These are phyloP conservation scores for Odontomyia ornata DNA, from an alignment of 2,888 invertebrate species.

Conservation along the genomic window DNA sequence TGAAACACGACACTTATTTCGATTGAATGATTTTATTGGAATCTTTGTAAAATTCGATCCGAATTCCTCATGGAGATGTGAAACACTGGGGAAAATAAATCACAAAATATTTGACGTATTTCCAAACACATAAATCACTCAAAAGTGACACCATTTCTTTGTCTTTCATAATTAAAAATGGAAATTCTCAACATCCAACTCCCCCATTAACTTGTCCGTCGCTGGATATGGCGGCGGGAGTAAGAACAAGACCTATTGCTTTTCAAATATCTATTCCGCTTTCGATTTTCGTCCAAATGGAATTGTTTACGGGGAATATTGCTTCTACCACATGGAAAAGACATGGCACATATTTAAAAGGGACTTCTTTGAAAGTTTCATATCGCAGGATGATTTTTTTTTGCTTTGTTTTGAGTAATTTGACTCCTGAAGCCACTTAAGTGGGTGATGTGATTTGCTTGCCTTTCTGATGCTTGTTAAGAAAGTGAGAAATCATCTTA, in stretches of 20 bases:
- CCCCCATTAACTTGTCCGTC: slow-evolving; percentile 10
- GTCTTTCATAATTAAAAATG: slow-evolving; percentile 63
- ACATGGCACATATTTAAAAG: not conserved
- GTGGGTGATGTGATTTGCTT: no score
- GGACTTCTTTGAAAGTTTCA: no score
- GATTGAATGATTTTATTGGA: slow-evolving; percentile 2
- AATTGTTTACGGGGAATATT: not conserved
- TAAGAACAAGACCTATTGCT: slow-evolving; percentile 12
- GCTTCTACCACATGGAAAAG: slow-evolving; percentile 2
- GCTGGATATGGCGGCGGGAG: not conserved
- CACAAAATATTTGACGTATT: slow-evolving; percentile 61
- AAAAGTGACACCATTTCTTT: slow-evolving; percentile 62
- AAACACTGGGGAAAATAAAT: slow-evolving; percentile 51
- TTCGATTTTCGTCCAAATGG: not conserved
- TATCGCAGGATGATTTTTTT: no score
- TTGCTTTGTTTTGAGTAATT: no score
- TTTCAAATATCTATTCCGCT: slow-evolving; percentile 14
- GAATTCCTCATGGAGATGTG: not conserved
- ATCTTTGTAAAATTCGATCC: slow-evolving; percentile 8
- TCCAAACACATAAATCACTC: slow-evolving; percentile 64
- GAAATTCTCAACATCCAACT: slow-evolving; percentile 46
- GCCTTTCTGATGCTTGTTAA: no score
- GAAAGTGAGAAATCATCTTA: no score
- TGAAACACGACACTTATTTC: not conserved
- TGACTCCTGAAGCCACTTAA: no score